Evolutionary conservation across 2,888 invertebrate species (phyloP), one percentile per base, ranked within the genome.

Genomic region (Syrphus vitripennis): DNA sequence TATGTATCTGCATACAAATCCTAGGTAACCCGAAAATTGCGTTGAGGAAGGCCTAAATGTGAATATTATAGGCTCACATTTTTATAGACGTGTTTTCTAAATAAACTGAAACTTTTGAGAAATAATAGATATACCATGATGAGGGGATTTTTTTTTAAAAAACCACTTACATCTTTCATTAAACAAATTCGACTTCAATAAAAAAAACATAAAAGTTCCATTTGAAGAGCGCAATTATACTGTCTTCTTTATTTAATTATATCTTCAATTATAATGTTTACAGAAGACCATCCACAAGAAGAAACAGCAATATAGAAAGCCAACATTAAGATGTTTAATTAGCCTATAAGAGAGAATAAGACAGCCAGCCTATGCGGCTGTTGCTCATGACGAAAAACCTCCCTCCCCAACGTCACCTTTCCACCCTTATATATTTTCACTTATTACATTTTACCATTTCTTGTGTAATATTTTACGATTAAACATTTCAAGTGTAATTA

Each of bases 401-500:
- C 21, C 50, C 50, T 34, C 34, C 50, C 50, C 34, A 34, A 24
- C 34, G 2, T 24, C 48, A 19, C 12, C 3, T 40, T 50, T 50
- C n/a, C 29, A 7, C 19, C 29, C 12, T 45, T 34, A 67, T n/a
- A n/a, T n/a, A n/a, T 34, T 48, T 67, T 50, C 45, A 67, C 50
- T 45, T 65, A 50, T 67, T 24, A 29, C 31, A 21, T n/a, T n/a
- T n/a, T n/a, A n/a, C n/a, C n/a, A n/a, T n/a, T 34, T 21, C 67
- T 67, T 24, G 34, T 50, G 48, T 67, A 67, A 67, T 67, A 67
- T 67, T 67, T 67, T 45, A 67, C 67, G 67, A 67, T 67, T 67
- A 67, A 50, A 74, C 74, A 78, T 78, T 84, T 77, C 72, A 81
- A 72, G 76, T 71, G 40, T 81, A 84, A 84, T 84, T 84, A 84